Conservation (phyloP, 1,140 invertebrate species). For the Drosophila nigrodunni region DNA sequence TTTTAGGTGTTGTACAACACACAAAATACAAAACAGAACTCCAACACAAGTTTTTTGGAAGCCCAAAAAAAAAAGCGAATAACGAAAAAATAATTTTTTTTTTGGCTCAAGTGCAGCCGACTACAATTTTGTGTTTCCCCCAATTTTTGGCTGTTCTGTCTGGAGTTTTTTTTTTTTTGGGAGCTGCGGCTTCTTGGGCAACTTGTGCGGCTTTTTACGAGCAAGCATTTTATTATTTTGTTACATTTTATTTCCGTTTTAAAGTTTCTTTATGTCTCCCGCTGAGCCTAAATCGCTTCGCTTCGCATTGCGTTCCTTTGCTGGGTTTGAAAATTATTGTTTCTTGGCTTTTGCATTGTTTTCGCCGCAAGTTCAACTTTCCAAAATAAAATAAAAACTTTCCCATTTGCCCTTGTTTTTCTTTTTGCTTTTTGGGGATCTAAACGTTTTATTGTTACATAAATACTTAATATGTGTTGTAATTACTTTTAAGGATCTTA, state of each 20-base stretch:
- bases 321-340: constrained; percentile 60
- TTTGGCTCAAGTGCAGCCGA: constrained; percentile 54
- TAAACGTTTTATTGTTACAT: constrained; percentile 80
- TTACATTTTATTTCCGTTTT: constrained; percentile 74
- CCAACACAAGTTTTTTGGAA: constrained; percentile 44
- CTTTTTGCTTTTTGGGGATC: background rate
- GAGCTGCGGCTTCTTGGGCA: constrained; percentile 14
- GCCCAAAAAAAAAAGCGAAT: background rate
- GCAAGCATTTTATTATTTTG: constrained; percentile 69
- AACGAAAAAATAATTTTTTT: constrained; percentile 54
- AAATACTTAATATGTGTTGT: constrained; percentile 78
- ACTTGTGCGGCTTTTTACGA: constrained; percentile 25
- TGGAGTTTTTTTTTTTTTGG: constrained; percentile 8
- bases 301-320: background rate
- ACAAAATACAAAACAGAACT: constrained; percentile 45
- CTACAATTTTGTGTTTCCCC: constrained; percentile 31
- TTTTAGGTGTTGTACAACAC: constrained; percentile 58
- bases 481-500: constrained; percentile 74
- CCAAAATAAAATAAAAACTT: constrained; percentile 7
- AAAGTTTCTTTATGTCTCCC: constrained; percentile 61
- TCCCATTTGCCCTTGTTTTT: background rate
- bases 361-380: constrained; percentile 7
- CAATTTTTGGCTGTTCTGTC: constrained; percentile 13
- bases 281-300: constrained; percentile 50
- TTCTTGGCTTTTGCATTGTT: constrained; percentile 41